These are phyloP conservation scores for Catharus bicknelli DNA, from an alignment of 2,113 vertebrate species.

Conservation along the genomic window DNA sequence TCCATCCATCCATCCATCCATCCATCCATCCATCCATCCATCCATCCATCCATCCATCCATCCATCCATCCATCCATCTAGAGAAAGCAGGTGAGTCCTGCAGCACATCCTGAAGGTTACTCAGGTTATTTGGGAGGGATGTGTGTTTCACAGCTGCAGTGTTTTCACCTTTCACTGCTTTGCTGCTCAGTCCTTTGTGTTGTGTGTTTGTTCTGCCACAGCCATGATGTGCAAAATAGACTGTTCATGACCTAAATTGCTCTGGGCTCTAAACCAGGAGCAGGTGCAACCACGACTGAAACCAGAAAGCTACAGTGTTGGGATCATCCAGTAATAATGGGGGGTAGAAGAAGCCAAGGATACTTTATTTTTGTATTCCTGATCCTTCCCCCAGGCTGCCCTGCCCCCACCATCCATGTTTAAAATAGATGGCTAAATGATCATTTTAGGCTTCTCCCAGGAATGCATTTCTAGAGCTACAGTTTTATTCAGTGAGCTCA, in stretches of 20 bases:
- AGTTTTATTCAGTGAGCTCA: neutral
- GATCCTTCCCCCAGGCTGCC: neutral
- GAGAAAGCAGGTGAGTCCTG: neutral
- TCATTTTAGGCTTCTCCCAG: neutral
- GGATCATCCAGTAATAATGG: neutral
- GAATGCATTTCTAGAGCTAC: neutral
- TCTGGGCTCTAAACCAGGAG: neutral
- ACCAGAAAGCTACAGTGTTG: fast-evolving
- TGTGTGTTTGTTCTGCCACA: neutral
- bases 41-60: neutral
- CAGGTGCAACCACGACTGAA: neutral
- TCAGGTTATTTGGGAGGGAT: neutral
- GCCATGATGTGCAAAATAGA: neutral
- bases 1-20: neutral
- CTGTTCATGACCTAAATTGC: neutral
- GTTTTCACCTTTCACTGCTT: neutral
- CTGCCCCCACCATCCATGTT: neutral
- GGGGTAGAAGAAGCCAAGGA: neutral
- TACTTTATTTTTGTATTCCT: neutral
- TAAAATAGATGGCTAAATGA: neutral
- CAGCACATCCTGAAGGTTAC: neutral
- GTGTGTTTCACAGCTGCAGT: neutral
- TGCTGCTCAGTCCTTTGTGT: neutral
- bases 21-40: neutral
- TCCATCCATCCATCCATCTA: neutral